These are phyloP conservation scores for Brienomyrus brachyistius DNA, from an alignment of 2,113 vertebrate species.

Conservation along the genomic window DNA sequence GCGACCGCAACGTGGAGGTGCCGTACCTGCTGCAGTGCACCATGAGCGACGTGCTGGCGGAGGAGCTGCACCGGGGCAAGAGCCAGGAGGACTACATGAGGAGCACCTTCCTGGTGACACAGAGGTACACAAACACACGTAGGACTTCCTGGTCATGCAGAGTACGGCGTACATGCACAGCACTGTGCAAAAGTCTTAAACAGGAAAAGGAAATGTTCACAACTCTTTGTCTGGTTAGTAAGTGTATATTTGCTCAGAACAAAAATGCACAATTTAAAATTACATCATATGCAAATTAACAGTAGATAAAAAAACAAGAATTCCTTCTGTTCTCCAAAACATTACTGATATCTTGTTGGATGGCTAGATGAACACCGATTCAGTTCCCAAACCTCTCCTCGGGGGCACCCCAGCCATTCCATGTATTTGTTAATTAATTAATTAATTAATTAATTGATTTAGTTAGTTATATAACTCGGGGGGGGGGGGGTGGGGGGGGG, in stretches of 20 bases:
- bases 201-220: neutral
- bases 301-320: neutral
- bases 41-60: slow-evolving; percentile 90
- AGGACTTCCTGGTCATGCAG: slow-evolving; percentile 77
- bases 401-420: neutral
- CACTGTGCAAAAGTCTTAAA: neutral
- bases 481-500: too few species aligned
- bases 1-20: slow-evolving; percentile 90
- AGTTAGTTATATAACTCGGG: too few species aligned
- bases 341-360: neutral
- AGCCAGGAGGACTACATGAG: slow-evolving; percentile 94
- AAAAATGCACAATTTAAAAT: neutral
- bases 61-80: slow-evolving; percentile 89
- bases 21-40: slow-evolving; percentile 94
- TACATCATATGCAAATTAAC: neutral
- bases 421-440: too few species aligned
- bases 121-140: slow-evolving; percentile 65
- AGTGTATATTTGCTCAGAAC: neutral
- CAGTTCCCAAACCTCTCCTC: neutral
- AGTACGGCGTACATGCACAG: neutral
- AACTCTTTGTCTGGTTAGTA: neutral
- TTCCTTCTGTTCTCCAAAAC: too few species aligned
- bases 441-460: too few species aligned
- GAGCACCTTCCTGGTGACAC: slow-evolving; percentile 95
- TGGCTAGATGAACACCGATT: neutral